Base-by-base conservation (phyloP, 2,113 vertebrate species). In the Pelusios castaneus region DNA sequence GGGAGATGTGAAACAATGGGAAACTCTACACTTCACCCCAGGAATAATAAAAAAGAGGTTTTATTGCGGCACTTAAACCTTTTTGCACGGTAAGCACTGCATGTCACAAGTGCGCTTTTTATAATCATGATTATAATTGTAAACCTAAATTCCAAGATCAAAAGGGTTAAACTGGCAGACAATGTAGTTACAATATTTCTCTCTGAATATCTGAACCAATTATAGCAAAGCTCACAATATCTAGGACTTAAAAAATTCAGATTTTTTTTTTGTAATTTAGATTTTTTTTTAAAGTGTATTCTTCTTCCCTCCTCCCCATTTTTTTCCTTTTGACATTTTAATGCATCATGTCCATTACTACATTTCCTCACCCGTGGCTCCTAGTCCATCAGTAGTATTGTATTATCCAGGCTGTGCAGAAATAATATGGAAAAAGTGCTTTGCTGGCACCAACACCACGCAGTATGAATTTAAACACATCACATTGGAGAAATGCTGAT, bases 381-480 rank as follows among this genome's bases (percentile, higher is more conserved):
- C 94, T 81, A 56, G 96, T 92, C 97, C 96, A 96, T 96, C 97
- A 97, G 96, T 93, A 96, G 89, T 82, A 93, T 91, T 91, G 95
- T 90, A 84, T 94, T 96, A 96, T 73, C 58, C 75, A 85, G 95
- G 95, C 89, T 90, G 58, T 89, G 93, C 96, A 97, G 95, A 96
- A 97, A 94, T 80, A 94, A 96, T 63, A 96, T 0, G 0, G 94
- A 96, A 96, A 95, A 97, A 98, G 97, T 95, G 97, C 96, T 96
- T 97, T 93, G 97, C 91, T 97, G 95, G 97, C 96, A 97, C 84
- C 4, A 90, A 95, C 63, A 79, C 94, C 92, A 87, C 2, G 27
- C 90, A 97, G 96, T 97, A 98, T 98, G 98, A 98, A 98, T 99
- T 98, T 98, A 98, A 98, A 98, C 98, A 97, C 80, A 91, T 84